Evolutionary conservation across 2,113 vertebrate genomes (phyloP).

Genomic region (Upupa epops): DNA sequence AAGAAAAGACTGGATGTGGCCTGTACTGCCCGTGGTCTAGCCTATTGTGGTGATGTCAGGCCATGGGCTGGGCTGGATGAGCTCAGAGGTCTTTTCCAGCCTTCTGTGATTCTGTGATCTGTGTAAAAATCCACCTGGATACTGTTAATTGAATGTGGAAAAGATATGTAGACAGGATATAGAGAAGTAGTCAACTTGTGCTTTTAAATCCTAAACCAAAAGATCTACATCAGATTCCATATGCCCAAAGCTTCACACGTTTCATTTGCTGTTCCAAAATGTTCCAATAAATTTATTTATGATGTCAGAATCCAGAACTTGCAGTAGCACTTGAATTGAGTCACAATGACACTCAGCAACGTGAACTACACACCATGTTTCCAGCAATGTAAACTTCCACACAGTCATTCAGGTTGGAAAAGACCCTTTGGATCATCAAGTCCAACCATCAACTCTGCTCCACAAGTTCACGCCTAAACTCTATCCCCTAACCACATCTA

Average conservation of each 20-base stretch:
- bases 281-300: neutral
- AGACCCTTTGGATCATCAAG: too few species aligned
- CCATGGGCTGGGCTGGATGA: too few species aligned
- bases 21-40: too few species aligned
- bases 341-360: neutral
- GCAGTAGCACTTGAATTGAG: neutral
- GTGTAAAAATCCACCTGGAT: neutral
- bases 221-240: neutral
- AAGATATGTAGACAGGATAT: neutral
- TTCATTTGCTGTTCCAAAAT: neutral
- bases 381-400: rapidly evolving
- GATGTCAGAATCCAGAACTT: neutral
- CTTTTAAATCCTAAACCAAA: neutral
- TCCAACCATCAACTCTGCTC: too few species aligned
- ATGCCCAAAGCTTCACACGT: neutral
- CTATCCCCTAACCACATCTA: too few species aligned
- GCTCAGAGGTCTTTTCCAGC: too few species aligned
- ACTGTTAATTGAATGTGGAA: neutral
- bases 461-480: too few species aligned
- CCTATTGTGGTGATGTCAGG: too few species aligned
- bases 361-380: neutral
- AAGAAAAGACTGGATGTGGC: too few species aligned
- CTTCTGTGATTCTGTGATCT: too few species aligned
- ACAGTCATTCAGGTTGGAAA: too few species aligned
- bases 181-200: neutral